Percentiles rank a stretch among this genome's conserved stretches.
These are phyloP conservation scores for Cheilosia vernalis DNA, from an alignment of 2,888 invertebrate genomes.

Conservation along the genomic window DNA sequence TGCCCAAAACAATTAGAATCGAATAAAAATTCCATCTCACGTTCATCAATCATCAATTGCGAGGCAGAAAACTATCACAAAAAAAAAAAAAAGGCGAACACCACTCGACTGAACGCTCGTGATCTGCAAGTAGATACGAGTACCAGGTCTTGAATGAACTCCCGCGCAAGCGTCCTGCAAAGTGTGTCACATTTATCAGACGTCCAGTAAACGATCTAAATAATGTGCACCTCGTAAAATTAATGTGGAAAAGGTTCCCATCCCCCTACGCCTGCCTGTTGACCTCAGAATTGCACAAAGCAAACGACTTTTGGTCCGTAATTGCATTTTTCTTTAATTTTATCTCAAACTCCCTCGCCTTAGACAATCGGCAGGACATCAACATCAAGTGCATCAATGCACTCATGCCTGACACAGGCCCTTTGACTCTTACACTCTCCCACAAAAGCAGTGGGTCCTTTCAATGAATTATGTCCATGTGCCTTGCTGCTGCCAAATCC, in stretches of 20 bases:
- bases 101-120: neutral
- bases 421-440: constrained; percentile 49
- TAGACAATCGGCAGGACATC: constrained; percentile 64
- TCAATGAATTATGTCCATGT: constrained; percentile 69
- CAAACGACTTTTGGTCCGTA: constrained; percentile 4
- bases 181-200: constrained; percentile 57
- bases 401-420: constrained; percentile 73
- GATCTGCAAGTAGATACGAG: constrained; percentile 32
- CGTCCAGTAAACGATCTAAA: constrained; percentile 4
- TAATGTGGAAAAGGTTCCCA: constrained; percentile 50
- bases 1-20: constrained; percentile 44
- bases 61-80: constrained; percentile 7
- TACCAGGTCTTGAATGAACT: constrained; percentile 42
- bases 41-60: constrained; percentile 62
- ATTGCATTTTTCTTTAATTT: constrained; percentile 30
- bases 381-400: constrained; percentile 73
- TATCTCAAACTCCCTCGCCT: neutral
- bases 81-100: neutral
- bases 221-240: constrained; percentile 35
- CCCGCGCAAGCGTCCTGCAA: constrained; percentile 11
- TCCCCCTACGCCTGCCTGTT: neutral
- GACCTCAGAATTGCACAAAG: constrained; percentile 47
- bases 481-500: constrained; percentile 51
- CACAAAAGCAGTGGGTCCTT: constrained; percentile 32
- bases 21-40: constrained; percentile 60